Percentiles rank a stretch among this genome's conserved stretches.
phyloP scores from a whole-genome alignment of 2,888 invertebrate genomes.

The Napeogenes inachia region DNA sequence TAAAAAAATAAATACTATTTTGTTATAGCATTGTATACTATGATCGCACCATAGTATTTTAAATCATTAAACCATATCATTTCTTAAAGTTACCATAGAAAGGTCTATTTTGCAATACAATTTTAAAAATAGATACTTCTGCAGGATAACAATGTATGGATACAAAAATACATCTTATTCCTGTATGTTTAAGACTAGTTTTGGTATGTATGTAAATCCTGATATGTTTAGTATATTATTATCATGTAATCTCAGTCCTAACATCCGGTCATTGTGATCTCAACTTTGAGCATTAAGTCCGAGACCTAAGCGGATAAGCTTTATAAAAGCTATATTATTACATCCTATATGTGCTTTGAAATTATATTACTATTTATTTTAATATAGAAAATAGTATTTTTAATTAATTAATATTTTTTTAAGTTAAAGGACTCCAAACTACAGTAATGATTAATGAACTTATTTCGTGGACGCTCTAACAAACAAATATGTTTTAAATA shows the following conservation, averaged over 20 bases:
- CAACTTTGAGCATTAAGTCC: constrained; percentile 4
- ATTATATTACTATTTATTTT: background rate
- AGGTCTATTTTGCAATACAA: background rate
- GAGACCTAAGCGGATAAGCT: constrained; percentile 4
- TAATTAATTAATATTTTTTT: no score
- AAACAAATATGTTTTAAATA: no score
- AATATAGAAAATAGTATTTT: no score
- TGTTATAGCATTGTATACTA: background rate
- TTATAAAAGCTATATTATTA: constrained; percentile 1
- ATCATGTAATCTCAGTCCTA: constrained; percentile 7
- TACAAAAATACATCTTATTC: background rate
- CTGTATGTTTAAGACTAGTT: background rate
- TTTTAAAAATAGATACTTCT: constrained; percentile 1
- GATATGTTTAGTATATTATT: constrained; percentile 7
- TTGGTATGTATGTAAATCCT: background rate
- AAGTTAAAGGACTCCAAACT: no score
- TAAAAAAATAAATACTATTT: constrained; percentile 3
- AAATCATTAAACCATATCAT: background rate
- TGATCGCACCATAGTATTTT: background rate
- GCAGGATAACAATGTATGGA: background rate
- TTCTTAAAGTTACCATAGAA: background rate
- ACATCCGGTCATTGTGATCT: constrained; percentile 8
- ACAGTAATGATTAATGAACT: no score
- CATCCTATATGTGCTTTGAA: background rate
- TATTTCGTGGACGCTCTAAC: no score